A percentile compares a stretch with the other conserved stretches of the same genome.
Evolutionary conservation across 2,797 vertebrate species (phyloP).

Genomic region (Phalanger gymnotis): DNA sequence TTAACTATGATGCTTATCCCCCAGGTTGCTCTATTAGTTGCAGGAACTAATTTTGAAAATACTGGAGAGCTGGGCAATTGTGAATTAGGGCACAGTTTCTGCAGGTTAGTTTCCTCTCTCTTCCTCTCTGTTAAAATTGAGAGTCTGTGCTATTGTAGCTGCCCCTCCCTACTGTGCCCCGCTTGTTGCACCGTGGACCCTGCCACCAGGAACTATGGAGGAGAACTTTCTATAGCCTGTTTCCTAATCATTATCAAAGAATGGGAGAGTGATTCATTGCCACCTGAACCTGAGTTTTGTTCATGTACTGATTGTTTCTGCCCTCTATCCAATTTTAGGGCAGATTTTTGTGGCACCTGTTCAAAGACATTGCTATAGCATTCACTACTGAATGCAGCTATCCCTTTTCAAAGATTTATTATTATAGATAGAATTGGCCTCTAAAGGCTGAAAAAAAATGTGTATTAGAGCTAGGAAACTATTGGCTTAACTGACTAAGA

Average conservation of each 20-base stretch:
- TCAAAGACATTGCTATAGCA: not conserved
- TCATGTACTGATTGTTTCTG: not conserved
- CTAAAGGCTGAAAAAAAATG: no score
- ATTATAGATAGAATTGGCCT: no score
- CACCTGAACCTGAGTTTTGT: not conserved
- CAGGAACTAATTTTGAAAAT: not conserved
- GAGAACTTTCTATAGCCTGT: not conserved
- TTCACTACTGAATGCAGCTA: not conserved
- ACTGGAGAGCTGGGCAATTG: not conserved
- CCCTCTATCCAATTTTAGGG: not conserved
- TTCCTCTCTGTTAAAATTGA: not conserved
- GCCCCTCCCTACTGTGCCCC: not conserved
- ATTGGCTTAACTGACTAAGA: no score
- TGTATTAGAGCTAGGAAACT: no score
- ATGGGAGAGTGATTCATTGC: not conserved
- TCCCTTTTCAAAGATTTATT: not conserved
- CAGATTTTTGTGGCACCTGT: not conserved
- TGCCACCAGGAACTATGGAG: not conserved
- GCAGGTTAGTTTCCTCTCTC: not conserved
- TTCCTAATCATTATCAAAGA: not conserved
- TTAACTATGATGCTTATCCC: not conserved
- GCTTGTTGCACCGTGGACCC: not conserved
- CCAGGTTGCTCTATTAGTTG: fast-evolving
- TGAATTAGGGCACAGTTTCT: not conserved
- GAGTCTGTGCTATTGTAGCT: not conserved